Evolutionary conservation across 2,888 invertebrate species (phyloP), one percentile per base, ranked within the genome.

Genomic region (Hirtodrosophila cameraria): DNA sequence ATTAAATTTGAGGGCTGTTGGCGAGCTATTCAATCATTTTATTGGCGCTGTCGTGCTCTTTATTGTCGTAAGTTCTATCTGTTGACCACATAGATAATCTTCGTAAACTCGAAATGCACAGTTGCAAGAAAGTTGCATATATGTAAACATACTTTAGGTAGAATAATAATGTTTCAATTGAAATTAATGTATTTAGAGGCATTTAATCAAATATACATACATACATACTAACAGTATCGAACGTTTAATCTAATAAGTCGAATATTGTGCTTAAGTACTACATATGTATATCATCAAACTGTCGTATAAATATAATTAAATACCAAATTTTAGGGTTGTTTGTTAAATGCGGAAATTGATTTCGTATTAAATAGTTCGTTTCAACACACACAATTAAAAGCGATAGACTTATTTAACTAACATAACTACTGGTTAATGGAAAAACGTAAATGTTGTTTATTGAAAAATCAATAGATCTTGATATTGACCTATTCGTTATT

Each of bases 11-110:
- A 90, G 90, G 90, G 89, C 80, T 88, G 90, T 89, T 91, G 90
- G 90, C 88, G 90, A 80, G 89, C 89, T 77, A 89, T 91, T 80
- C 89, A 90, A 81, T 86, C 88, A 61, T 84, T 90, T 75, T 90
- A 90, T 89, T 90, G 90, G 90, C 90, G 90, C 86, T 90, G 90
- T 87, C 90, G 90, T 82, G 87, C 89, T 75, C 84, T 90, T 64
- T 89, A 89, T 50, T 88, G 88, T 90, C 90, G 90, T 91, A 91
- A 91, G 90, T 90, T 78, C 65, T 72, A 83, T 76, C 73, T 65
- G 68, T 75, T 76, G 67, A 77, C 70, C 66, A 65, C 59, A 60
- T 62, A 57, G 43, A 62, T 64, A 43, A 64, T 45, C 59, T 53
- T 39, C 63, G 70, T 80, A 80, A 52, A 54, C 57, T 62, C 43